phyloP scores from a whole-genome alignment of 2,888 invertebrate genomes.

The Leptopterna dolabrata region DNA sequence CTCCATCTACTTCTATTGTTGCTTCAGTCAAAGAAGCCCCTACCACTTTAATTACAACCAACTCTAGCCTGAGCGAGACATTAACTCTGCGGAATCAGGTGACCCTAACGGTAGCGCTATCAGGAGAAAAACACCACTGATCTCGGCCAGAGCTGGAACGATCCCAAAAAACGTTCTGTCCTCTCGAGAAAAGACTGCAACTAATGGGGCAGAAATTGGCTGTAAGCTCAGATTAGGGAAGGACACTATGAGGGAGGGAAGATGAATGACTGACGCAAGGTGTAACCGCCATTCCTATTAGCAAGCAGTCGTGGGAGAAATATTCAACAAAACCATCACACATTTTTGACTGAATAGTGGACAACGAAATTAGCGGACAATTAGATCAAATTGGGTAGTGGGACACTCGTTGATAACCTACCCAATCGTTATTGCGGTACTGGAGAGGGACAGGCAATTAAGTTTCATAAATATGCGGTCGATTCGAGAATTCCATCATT shows the following conservation, averaged over 20 bases:
- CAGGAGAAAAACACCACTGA: neutral
- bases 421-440: too few relatives aligned
- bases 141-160: neutral
- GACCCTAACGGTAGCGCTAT: neutral
- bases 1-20: too few relatives aligned
- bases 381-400: too few relatives aligned
- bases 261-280: slow-evolving; percentile 8
- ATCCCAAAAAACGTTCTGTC: slow-evolving; percentile 7
- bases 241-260: neutral
- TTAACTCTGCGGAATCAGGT: neutral
- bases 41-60: too few relatives aligned
- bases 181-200: neutral
- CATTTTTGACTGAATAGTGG: neutral
- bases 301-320: neutral
- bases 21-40: too few relatives aligned
- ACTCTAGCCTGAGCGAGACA: too few relatives aligned
- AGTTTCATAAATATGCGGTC: too few relatives aligned
- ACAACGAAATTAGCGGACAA: too few relatives aligned
- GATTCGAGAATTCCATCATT: too few relatives aligned
- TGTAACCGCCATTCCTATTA: neutral
- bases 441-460: too few relatives aligned
- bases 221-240: slow-evolving; percentile 34
- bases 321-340: neutral
- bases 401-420: too few relatives aligned
- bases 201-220: slow-evolving; percentile 42